These are phyloP conservation scores for Sipha flava DNA, from an alignment of 1,140 invertebrate genomes.

Conservation along the genomic window DNA sequence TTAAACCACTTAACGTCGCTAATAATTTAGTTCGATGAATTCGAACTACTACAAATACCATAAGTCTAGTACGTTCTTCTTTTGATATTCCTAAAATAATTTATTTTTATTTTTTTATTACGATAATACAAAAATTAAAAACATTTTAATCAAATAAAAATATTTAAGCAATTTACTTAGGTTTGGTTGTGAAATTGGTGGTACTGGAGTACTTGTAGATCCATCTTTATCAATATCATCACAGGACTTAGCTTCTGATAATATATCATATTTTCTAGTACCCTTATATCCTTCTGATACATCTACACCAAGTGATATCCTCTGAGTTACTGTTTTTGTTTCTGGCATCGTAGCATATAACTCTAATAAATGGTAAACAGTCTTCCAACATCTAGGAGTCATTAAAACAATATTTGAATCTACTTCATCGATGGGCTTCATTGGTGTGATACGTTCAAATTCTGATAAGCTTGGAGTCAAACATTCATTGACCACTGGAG, in stretches of 20 bases:
- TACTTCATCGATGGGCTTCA: slow-evolving; percentile 30
- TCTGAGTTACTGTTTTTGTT: slow-evolving; percentile 73
- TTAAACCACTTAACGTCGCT: slow-evolving; percentile 85
- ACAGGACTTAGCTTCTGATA: slow-evolving; percentile 43
- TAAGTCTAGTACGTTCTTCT: slow-evolving; percentile 50
- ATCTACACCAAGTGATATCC: slow-evolving; percentile 46
- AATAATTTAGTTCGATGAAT: slow-evolving; percentile 79
- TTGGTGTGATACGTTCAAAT: slow-evolving; percentile 8
- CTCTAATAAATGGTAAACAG: slow-evolving; percentile 84
- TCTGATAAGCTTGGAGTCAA: slow-evolving; percentile 24
- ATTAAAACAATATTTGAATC: slow-evolving; percentile 31
- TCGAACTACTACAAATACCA: slow-evolving; percentile 80
- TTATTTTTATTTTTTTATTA: neutral
- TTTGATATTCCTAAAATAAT: slow-evolving; percentile 43
- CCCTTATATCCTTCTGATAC: slow-evolving; percentile 47
- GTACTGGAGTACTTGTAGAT: slow-evolving; percentile 37
- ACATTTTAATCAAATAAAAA: neutral
- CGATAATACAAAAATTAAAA: neutral
- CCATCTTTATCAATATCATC: slow-evolving; percentile 46
- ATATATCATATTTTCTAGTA: slow-evolving; percentile 49
- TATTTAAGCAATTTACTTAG: slow-evolving; percentile 35
- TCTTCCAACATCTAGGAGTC: slow-evolving; percentile 85
- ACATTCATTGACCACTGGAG: slow-evolving; percentile 37
- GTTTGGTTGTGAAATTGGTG: slow-evolving; percentile 35
- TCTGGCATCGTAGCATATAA: slow-evolving; percentile 90